Base-by-base conservation (phyloP, 2,888 invertebrate genomes). In the Caprella mutica region DNA sequence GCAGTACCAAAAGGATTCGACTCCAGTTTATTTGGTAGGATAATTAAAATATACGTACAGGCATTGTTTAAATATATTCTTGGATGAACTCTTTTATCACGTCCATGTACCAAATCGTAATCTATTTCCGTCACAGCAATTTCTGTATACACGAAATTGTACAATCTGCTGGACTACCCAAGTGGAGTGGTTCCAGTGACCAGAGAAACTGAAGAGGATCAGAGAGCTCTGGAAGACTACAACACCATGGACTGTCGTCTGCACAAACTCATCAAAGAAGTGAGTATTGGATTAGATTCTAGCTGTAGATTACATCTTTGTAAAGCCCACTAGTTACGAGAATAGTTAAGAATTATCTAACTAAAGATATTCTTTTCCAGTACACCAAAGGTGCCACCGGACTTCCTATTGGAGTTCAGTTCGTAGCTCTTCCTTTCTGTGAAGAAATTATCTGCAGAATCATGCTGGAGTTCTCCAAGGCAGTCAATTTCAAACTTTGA, bases 371-470 rank as follows among this genome's bases (percentile, higher is more conserved):
- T n/a, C n/a, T 21, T 46, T 42, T 23, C 4, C 58, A 64, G 61
- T 46, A 56, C 23, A 48, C 58, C 1, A 14, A n/a, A 14, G 61
- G 55, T 6, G 64, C 69, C 3, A 67, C 65, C 26, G 72, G 72
- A 5, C 67, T 74, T 60, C 74, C 75, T 5, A 69, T 74, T 14
- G 68, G 68, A 43, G 71, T 75, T 6, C 75, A 75, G 67, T 68
- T 73, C 60, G 71, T 70, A n/a, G 70, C 69, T 2, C 67, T 72
- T n/a, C 74, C 74, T 2, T 75, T 68, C 67, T 69, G 71, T 56
- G 75, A 75, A 58, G 75, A 75, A 63, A 55, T 70, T 27, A 70
- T 71, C 5, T 68, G 74, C 5, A 58, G 73, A 14, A 66, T 71
- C 6, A 74, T 74, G 73, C 68, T 68, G 46, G 72, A 72, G 33